These are phyloP conservation scores for Siniperca undulata DNA, from an alignment of 2,797 vertebrate species.

Conservation along the genomic window DNA sequence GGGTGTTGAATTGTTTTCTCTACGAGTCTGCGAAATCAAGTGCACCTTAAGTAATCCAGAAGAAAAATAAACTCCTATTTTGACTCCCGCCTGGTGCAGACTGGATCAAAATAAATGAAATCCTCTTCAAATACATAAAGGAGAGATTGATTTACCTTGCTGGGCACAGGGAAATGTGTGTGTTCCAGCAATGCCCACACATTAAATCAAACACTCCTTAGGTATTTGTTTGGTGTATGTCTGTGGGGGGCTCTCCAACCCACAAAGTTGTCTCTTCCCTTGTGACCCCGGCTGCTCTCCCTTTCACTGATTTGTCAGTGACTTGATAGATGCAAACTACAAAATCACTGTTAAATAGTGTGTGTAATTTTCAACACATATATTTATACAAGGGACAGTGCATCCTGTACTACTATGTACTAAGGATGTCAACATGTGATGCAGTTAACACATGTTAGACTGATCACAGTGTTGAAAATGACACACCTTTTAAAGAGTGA, in stretches of 20 bases:
- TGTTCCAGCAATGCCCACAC: slow-evolving; percentile 38
- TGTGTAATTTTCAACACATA: slow-evolving; percentile 60
- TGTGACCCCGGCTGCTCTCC: slow-evolving; percentile 51
- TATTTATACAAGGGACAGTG: neutral
- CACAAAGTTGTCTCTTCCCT: slow-evolving; percentile 73
- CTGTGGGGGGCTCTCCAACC: slow-evolving; percentile 71
- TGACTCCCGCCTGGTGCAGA: slow-evolving; percentile 79
- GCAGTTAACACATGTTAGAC: slow-evolving; percentile 35
- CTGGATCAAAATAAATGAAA: slow-evolving; percentile 81
- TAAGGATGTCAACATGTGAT: slow-evolving; percentile 35
- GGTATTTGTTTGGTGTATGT: slow-evolving; percentile 81
- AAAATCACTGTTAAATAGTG: slow-evolving; percentile 37
- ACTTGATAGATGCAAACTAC: slow-evolving; percentile 50
- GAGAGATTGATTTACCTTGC: slow-evolving; percentile 76
- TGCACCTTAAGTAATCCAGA: slow-evolving; percentile 74
- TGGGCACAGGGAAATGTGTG: slow-evolving; percentile 49
- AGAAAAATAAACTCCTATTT: slow-evolving; percentile 72
- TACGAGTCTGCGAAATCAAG: slow-evolving; percentile 75
- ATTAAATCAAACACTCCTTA: slow-evolving; percentile 79
- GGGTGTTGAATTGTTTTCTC: slow-evolving; percentile 63
- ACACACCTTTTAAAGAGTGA: slow-evolving; percentile 36
- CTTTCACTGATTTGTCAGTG: slow-evolving; percentile 48
- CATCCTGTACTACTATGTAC: slow-evolving; percentile 32
- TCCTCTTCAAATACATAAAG: slow-evolving; percentile 79
- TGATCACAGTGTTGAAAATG: slow-evolving; percentile 60